Base-by-base conservation (phyloP, 2,797 vertebrate genomes). In the Acestrorhynchus altus region DNA sequence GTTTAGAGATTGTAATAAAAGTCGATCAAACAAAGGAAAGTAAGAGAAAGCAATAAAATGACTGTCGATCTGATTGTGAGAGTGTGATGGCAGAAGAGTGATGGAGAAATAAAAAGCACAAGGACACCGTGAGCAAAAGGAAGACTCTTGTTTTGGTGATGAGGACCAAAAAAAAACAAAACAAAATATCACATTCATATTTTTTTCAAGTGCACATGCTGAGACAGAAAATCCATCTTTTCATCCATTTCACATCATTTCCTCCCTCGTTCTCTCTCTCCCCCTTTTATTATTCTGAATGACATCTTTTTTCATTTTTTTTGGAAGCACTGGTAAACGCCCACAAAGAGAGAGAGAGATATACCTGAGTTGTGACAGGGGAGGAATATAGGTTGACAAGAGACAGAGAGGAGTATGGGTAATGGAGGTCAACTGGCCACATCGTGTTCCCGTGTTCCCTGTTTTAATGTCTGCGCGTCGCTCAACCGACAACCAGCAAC, bases 281-380 rank as follows among this genome's bases (percentile, higher is more conserved):
- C 22, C 44, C 61, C 49, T 76, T 42, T 64, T 54, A 47, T 40
- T 61, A 59, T 78, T 79, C 64, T 35, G 47, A 78, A 70, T 77
- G 80, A 79, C 81, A 79, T 84, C 77, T 81, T 76, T 79, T n/a
- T n/a, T n/a, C n/a, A n/a, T n/a, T n/a, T n/a, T n/a, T 80, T 81
- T 79, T 84, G 86, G 86, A 87, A 87, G 86, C 83, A 87, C 83
- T 85, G 76, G 77, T 84, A 80, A 52, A 83, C 49, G 79, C 64
- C 28, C 63, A 83, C 72, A 73, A 74, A 81, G 82, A 86, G 79
- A 86, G 81, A 81, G 83, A 86, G 80, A 87, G 69, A 86, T 83
- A 89, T 93, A 93, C 92, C 92, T 93, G 93, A 94, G 92, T 92
- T 86, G 88, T 91, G 89, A 89, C 67, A 75, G 84, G 84, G 63